A percentile compares a stretch with the other conserved stretches of the same genome.
Conservation (phyloP, 2,888 invertebrate species). For the Caenorhabditis angaria region DNA sequence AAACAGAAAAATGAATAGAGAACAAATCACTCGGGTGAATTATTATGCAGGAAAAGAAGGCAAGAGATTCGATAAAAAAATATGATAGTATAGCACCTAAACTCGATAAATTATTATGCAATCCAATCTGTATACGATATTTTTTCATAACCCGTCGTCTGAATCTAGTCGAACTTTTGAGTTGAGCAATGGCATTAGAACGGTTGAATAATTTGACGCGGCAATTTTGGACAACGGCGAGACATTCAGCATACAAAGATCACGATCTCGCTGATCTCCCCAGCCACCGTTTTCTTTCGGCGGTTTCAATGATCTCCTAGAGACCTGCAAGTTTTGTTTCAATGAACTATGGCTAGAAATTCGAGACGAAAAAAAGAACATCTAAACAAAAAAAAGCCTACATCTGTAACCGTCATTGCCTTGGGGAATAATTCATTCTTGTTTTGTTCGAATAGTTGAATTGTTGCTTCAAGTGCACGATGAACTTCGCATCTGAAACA, state of each 20-base stretch:
- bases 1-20: neutral
- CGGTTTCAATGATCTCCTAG: conserved; percentile 68
- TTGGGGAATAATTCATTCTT: conserved; percentile 75
- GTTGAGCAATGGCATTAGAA: conserved; percentile 23
- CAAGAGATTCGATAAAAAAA: neutral
- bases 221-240: conserved; percentile 17
- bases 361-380: conserved; percentile 47
- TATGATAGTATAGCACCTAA: neutral
- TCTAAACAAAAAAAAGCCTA: conserved; percentile 5
- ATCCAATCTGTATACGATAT: neutral
- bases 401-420: conserved; percentile 56
- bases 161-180: conserved; percentile 17
- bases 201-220: conserved; percentile 4
- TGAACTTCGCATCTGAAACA: conserved; percentile 47
- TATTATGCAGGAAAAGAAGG: neutral
- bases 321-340: conserved; percentile 46
- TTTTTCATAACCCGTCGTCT: neutral
- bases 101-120: neutral
- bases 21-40: neutral
- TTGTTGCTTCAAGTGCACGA: conserved; percentile 43
- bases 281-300: conserved; percentile 86
- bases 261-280: conserved; percentile 80
- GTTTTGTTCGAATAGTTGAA: conserved; percentile 72
- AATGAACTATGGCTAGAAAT: conserved; percentile 15
- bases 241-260: conserved; percentile 33